These are phyloP conservation scores for Dioctria linearis DNA, from an alignment of 2,888 invertebrate species.

Conservation along the genomic window DNA sequence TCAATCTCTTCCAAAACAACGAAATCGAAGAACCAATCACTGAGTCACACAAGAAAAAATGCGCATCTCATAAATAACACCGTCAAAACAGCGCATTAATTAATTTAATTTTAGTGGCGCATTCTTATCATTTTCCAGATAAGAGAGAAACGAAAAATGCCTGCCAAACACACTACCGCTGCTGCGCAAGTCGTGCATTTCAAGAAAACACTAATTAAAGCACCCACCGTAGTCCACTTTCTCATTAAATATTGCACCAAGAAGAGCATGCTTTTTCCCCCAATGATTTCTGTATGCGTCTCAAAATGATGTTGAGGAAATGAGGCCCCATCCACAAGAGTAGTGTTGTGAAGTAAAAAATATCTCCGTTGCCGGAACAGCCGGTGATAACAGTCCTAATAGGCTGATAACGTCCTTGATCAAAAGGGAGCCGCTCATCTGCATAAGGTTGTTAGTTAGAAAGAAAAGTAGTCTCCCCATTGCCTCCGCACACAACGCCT, in stretches of 20 bases:
- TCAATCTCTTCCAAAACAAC: too few relatives aligned
- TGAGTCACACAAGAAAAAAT: too few relatives aligned
- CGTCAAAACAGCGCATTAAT: conserved; percentile 25
- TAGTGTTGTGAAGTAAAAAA: background rate
- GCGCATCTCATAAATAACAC: conserved; percentile 16
- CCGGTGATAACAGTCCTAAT: conserved; percentile 34
- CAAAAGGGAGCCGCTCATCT: conserved; percentile 15
- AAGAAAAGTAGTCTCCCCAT: too few relatives aligned
- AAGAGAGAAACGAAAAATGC: background rate
- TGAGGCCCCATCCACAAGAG: background rate
- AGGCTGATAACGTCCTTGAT: conserved; percentile 30
- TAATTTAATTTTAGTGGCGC: conserved; percentile 18
- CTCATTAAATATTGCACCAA: conserved; percentile 8
- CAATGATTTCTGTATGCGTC: background rate
- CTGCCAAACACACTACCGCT: background rate
- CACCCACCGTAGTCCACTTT: conserved; percentile 36
- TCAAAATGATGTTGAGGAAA: too few relatives aligned
- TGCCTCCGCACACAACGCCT: too few relatives aligned
- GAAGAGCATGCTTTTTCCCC: background rate
- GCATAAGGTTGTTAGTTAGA: background rate
- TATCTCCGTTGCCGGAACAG: background rate
- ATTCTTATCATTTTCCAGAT: conserved; percentile 1
- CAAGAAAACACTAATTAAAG: conserved; percentile 40
- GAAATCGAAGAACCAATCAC: too few relatives aligned
- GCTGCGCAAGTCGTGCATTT: background rate